Evolutionary conservation across 2,797 vertebrate species (phyloP).

Genomic region (Ctenopoma multispine): DNA sequence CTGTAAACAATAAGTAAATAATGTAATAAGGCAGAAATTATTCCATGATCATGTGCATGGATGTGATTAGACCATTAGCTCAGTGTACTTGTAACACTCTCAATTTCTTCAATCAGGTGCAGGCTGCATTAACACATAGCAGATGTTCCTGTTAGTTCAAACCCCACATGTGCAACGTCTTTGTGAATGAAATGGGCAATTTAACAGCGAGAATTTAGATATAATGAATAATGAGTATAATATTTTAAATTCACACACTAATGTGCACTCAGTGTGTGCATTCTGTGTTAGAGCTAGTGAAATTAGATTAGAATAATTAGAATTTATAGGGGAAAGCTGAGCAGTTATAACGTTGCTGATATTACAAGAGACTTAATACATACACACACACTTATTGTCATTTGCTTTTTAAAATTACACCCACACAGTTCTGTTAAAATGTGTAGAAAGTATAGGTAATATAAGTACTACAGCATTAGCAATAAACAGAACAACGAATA

Average conservation of each 20-base stretch:
- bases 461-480: background rate
- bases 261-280: background rate
- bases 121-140: conserved; percentile 63
- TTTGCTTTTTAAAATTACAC: background rate
- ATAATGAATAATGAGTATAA: conserved; percentile 27
- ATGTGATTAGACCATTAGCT: conserved; percentile 61
- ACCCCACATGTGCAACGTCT: conserved; percentile 57
- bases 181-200: conserved; percentile 45
- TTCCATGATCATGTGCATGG: conserved; percentile 36
- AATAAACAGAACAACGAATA: conserved; percentile 1
- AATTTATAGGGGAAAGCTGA: background rate
- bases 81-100: conserved; percentile 33
- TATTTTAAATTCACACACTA: conserved; percentile 22
- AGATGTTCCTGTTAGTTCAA: conserved; percentile 70
- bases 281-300: conserved; percentile 6
- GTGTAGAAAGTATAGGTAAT: background rate
- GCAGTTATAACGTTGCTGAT: conserved; percentile 1
- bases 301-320: conserved; percentile 29
- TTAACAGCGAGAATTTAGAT: conserved; percentile 33
- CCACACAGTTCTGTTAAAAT: conserved; percentile 1
- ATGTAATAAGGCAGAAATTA: conserved; percentile 37
- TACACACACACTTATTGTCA: background rate
- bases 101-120: conserved; percentile 59
- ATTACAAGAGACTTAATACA: background rate
- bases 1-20: conserved; percentile 37